Evolutionary conservation across 1,140 invertebrate genomes (phyloP).

Genomic region (Drosophila kurseongensis): DNA sequence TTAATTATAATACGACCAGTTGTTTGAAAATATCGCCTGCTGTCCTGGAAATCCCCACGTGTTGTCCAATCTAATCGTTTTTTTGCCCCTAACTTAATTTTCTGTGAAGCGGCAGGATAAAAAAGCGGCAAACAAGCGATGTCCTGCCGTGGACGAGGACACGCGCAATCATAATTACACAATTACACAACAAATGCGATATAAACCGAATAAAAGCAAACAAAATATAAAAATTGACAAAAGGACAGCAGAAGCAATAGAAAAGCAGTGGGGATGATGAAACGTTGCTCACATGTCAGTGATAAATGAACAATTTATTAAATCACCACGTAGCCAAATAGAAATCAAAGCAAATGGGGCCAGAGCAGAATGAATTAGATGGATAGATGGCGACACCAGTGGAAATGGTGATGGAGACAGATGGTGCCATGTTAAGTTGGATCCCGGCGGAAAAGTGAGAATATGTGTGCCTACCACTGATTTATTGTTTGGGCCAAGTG

Average conservation of each 20-base stretch:
- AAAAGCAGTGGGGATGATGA: slow-evolving; percentile 24
- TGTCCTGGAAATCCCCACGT: slow-evolving; percentile 1
- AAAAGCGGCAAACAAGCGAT: slow-evolving; percentile 21
- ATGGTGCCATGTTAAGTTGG: slow-evolving; percentile 9
- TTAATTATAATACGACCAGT: no score
- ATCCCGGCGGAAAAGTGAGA: slow-evolving; percentile 21
- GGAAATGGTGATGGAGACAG: slow-evolving; percentile 38
- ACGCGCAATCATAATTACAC: slow-evolving; percentile 67
- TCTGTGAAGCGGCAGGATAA: slow-evolving; percentile 5
- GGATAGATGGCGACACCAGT: slow-evolving; percentile 42
- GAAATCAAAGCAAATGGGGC: slow-evolving; percentile 61
- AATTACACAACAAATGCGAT: slow-evolving; percentile 32
- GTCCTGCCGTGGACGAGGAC: slow-evolving; percentile 28
- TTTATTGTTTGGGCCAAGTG: slow-evolving; percentile 57
- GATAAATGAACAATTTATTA: slow-evolving; percentile 77
- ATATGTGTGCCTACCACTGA: slow-evolving; percentile 45
- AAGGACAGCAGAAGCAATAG: slow-evolving; percentile 4
- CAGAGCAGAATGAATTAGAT: slow-evolving; percentile 55
- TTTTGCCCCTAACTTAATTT: slow-evolving; percentile 7
- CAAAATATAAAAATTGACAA: slow-evolving; percentile 52
- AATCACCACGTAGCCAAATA: slow-evolving; percentile 67
- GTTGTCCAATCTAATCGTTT: slow-evolving; percentile 7
- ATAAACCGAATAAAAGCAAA: slow-evolving; percentile 49
- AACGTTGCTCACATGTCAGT: slow-evolving; percentile 63
- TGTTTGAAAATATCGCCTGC: no score